phyloP scores from a whole-genome alignment of 2,797 vertebrate genomes.

The Cichlasoma orientale region DNA sequence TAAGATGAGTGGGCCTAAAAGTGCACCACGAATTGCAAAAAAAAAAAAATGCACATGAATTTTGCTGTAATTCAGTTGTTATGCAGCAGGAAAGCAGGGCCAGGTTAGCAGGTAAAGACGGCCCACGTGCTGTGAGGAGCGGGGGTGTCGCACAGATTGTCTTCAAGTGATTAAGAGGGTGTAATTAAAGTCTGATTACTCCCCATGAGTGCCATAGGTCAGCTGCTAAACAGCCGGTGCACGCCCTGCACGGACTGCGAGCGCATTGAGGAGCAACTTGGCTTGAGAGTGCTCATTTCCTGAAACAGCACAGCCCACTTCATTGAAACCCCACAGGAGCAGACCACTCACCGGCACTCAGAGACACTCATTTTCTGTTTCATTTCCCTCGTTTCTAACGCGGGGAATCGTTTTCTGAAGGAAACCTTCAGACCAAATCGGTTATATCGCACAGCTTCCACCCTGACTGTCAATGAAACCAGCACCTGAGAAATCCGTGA shows the following conservation, averaged over 20 bases:
- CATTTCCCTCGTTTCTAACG: neutral
- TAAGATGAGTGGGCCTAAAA: neutral
- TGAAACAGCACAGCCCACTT: constrained; percentile 42
- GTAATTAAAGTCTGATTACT: constrained; percentile 75
- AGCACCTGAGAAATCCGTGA: neutral
- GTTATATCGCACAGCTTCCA: neutral
- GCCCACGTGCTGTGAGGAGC: constrained; percentile 53
- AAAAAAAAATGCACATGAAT: neutral
- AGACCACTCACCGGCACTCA: neutral
- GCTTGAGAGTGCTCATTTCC: constrained; percentile 37
- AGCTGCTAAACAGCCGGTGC: constrained; percentile 56
- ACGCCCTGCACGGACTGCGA: constrained; percentile 25
- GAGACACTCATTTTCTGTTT: neutral
- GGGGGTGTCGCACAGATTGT: constrained; percentile 59
- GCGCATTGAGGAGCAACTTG: constrained; percentile 35
- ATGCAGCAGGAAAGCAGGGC: constrained; percentile 32
- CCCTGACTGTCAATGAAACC: neutral
- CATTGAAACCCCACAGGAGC: constrained; percentile 27
- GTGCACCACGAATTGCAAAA: neutral
- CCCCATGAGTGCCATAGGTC: constrained; percentile 64
- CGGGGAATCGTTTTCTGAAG: fast-evolving
- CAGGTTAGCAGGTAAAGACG: constrained; percentile 50
- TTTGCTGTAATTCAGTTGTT: constrained; percentile 1
- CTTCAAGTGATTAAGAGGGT: constrained; percentile 77
- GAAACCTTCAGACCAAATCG: neutral